Evolutionary conservation across 1,140 invertebrate species (phyloP).

Genomic region (Drosophila ironensis): DNA sequence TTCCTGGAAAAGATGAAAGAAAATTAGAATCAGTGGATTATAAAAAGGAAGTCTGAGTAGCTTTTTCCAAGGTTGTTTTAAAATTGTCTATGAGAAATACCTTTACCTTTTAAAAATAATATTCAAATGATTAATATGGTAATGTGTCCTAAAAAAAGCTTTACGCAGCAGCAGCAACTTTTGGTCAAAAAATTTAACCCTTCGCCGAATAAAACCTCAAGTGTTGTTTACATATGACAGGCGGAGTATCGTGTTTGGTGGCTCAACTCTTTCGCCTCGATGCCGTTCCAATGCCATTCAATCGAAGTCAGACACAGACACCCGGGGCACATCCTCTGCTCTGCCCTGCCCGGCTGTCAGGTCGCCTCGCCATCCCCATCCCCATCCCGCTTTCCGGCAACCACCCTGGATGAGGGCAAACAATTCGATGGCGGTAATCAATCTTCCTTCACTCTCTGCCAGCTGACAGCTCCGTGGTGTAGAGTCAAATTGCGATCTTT

Average conservation of each 20-base stretch:
- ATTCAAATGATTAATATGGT: no score
- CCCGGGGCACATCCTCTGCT: constrained; percentile 22
- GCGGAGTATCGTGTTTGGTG: constrained; percentile 54
- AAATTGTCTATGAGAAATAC: no score
- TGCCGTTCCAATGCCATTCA: constrained; percentile 70
- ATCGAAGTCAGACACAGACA: constrained; percentile 54
- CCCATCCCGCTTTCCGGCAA: background rate
- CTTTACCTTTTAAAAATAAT: background rate
- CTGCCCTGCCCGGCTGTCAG: background rate
- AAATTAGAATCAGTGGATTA: no score
- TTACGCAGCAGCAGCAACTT: background rate
- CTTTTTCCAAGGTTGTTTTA: no score
- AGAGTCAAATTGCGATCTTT: constrained; percentile 82
- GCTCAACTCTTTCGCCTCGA: constrained; percentile 74
- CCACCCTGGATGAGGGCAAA: constrained; percentile 59
- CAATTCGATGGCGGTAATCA: constrained; percentile 82
- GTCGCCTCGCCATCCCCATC: background rate
- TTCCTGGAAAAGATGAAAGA: constrained; percentile 59
- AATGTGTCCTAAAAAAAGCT: no score
- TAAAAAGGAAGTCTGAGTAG: no score
- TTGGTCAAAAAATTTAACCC: constrained; percentile 2
- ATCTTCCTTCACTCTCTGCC: constrained; percentile 80
- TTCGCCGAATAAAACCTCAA: constrained; percentile 29
- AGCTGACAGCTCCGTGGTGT: constrained; percentile 81
- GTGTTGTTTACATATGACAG: constrained; percentile 72